Evolutionary conservation across 2,797 vertebrate species (phyloP).

Genomic region (Esox lucius): DNA sequence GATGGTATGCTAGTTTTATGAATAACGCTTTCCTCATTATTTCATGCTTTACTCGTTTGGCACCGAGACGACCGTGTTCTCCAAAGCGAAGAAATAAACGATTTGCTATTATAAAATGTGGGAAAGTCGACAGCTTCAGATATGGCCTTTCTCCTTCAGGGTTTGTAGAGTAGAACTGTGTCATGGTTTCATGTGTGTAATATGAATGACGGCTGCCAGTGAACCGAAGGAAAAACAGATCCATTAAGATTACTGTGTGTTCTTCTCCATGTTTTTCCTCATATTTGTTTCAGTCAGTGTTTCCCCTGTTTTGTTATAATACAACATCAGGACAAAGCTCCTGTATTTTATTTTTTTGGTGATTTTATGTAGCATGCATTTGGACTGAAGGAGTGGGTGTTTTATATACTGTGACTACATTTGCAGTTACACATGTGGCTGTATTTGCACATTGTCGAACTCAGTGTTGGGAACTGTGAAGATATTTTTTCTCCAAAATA

Average conservation of each 20-base stretch:
- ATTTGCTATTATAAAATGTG: slow-evolving; percentile 65
- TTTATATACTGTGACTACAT: not conserved
- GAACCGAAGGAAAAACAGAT: slow-evolving; percentile 30
- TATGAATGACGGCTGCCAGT: slow-evolving; percentile 28
- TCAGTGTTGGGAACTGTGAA: not conserved
- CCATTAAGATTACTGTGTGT: not conserved
- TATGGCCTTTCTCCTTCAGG: slow-evolving; percentile 38
- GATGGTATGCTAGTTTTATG: slow-evolving; percentile 81
- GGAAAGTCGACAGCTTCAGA: slow-evolving; percentile 66
- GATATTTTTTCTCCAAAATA: not conserved
- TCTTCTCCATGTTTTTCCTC: not conserved
- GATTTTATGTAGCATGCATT: not conserved
- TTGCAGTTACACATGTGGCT: not conserved
- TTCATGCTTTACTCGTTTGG: slow-evolving; percentile 58
- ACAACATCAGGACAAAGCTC: not conserved
- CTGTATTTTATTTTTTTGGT: no score
- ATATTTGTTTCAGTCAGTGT: not conserved
- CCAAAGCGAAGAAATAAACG: slow-evolving; percentile 56
- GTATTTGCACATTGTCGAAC: slow-evolving; percentile 4
- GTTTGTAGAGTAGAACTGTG: slow-evolving; percentile 40
- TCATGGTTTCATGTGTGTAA: slow-evolving; percentile 37
- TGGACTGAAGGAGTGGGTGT: not conserved
- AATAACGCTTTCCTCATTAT: slow-evolving; percentile 74
- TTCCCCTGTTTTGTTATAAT: slow-evolving; percentile 20
- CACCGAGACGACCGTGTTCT: slow-evolving; percentile 50